A percentile compares a stretch with the other conserved stretches of the same genome.
These are phyloP conservation scores for Temnothorax unifasciatus DNA, from an alignment of 2,888 invertebrate species.

Conservation along the genomic window DNA sequence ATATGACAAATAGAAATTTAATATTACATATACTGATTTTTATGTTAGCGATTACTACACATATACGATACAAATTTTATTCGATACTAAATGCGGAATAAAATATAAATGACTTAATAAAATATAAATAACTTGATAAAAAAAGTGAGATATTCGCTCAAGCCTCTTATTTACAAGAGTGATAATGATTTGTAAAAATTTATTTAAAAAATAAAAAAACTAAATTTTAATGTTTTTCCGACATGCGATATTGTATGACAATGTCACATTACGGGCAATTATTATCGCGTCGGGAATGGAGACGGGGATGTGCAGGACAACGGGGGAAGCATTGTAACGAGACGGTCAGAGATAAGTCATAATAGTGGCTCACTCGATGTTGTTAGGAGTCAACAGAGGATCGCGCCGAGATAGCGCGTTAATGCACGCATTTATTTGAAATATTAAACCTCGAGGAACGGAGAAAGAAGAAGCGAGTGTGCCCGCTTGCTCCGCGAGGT, in stretches of 20 bases:
- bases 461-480: conserved; percentile 66
- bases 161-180: neutral
- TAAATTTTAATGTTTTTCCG: neutral
- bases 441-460: conserved; percentile 82
- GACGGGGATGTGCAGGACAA: conserved; percentile 45
- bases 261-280: conserved; percentile 71
- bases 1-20: conserved; percentile 28
- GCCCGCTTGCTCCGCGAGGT: conserved; percentile 63
- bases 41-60: neutral
- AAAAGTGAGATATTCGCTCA: neutral
- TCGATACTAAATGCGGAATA: neutral
- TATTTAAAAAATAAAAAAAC: neutral
- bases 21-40: neutral
- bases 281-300: conserved; percentile 52
- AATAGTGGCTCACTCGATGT: conserved; percentile 82
- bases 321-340: conserved; percentile 74
- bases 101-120: neutral
- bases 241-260: conserved; percentile 70
- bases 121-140: neutral
- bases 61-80: neutral
- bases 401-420: conserved; percentile 84
- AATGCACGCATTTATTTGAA: conserved; percentile 85
- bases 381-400: conserved; percentile 85
- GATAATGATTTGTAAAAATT: neutral
- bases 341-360: conserved; percentile 82